These are phyloP conservation scores for Aricia artaxerxes DNA, from an alignment of 2,888 invertebrate genomes.

Conservation along the genomic window DNA sequence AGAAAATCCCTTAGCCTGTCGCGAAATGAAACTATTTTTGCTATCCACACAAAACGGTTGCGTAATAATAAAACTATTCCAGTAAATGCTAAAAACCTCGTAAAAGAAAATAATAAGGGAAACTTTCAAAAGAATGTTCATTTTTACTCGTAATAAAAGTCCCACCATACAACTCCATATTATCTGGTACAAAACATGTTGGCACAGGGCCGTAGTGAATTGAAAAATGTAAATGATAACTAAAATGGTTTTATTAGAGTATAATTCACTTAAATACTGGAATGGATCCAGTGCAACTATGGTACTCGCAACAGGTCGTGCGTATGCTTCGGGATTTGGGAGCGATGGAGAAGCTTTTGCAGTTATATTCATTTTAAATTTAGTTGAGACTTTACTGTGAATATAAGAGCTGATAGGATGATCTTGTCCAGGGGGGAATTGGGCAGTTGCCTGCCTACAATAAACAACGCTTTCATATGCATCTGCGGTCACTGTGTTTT, in stretches of 20 bases:
- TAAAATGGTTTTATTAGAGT: conserved; percentile 69
- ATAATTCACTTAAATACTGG: conserved; percentile 71
- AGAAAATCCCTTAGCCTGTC: not conserved
- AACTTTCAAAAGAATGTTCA: conserved; percentile 31
- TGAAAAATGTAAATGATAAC: conserved; percentile 80
- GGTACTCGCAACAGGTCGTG: conserved; percentile 65
- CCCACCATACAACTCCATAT: conserved; percentile 33
- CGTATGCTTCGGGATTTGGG: conserved; percentile 49
- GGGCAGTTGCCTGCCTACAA: no score
- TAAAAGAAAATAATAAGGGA: conserved; percentile 6
- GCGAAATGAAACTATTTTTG: not conserved
- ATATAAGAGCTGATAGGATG: not conserved
- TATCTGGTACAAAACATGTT: conserved; percentile 49
- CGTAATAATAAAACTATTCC: conserved; percentile 7
- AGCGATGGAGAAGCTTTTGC: conserved; percentile 41
- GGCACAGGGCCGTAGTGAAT: conserved; percentile 65
- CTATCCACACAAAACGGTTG: conserved; percentile 2
- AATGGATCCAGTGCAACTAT: conserved; percentile 59
- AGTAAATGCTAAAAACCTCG: conserved; percentile 11
- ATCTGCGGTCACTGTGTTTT: no score
- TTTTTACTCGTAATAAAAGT: conserved; percentile 34
- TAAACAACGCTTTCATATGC: no score
- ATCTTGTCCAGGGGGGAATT: no score
- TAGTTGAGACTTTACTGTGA: not conserved
- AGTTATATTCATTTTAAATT: not conserved